These are phyloP conservation scores for Echinarachnius parma DNA, from an alignment of 53 echinoderm and acorn worm genomes.

Conservation along the genomic window DNA sequence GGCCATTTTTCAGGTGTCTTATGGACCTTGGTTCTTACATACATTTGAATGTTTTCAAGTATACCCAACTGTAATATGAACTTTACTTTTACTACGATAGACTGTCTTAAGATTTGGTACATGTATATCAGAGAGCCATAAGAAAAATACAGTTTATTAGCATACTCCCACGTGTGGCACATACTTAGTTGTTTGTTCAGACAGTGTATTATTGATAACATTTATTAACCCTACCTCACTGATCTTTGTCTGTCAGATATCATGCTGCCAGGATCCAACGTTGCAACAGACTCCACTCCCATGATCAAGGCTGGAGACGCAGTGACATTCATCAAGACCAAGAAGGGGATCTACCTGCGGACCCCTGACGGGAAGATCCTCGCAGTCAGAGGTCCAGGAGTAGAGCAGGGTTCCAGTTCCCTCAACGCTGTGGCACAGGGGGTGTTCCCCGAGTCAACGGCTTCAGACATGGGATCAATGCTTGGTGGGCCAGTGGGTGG, in stretches of 20 bases:
- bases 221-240: not conserved
- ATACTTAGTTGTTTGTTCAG: too few relatives aligned
- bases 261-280: conserved; percentile 70
- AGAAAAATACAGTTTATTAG: too few relatives aligned
- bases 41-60: too few relatives aligned
- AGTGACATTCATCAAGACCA: conserved; percentile 93
- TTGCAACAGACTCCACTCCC: conserved; percentile 58
- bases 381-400: conserved; percentile 75
- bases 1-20: too few relatives aligned
- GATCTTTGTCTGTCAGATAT: conserved; percentile 66
- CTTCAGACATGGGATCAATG: conserved; percentile 6
- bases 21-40: too few relatives aligned
- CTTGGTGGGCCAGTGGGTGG: not conserved
- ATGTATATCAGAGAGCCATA: too few relatives aligned
- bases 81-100: too few relatives aligned
- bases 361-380: conserved; percentile 87
- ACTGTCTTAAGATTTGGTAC: too few relatives aligned
- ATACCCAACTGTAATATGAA: too few relatives aligned
- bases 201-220: too few relatives aligned
- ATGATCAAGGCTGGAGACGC: conserved; percentile 91
- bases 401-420: conserved; percentile 25
- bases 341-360: conserved; percentile 92
- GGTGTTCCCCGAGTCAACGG: conserved; percentile 2
- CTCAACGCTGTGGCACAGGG: conserved; percentile 31
- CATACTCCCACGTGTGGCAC: too few relatives aligned